A percentile compares a stretch with the other conserved stretches of the same genome.
phyloP scores from a whole-genome alignment of 2,113 vertebrate genomes.

The Scomber colias region DNA sequence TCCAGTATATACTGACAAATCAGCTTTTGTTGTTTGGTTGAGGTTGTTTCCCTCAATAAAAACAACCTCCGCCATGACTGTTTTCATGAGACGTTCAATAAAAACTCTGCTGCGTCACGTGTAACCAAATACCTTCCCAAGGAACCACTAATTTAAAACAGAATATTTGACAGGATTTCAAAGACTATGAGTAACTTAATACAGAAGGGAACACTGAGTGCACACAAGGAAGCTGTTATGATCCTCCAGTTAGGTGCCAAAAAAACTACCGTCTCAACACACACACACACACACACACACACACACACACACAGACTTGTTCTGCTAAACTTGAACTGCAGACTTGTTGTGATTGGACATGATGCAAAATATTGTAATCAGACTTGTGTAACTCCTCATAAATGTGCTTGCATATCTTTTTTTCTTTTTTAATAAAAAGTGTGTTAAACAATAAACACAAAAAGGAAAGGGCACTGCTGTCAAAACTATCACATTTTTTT shows the following conservation, averaged over 20 bases:
- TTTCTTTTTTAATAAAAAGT: no score
- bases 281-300: neutral
- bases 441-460: no score
- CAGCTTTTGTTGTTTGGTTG: no score
- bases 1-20: neutral
- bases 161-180: neutral
- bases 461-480: no score
- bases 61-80: neutral
- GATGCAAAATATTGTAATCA: no score
- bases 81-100: neutral
- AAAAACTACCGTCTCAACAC: neutral
- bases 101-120: neutral
- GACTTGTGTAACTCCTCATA: no score
- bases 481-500: no score
- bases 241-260: neutral
- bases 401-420: no score
- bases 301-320: neutral
- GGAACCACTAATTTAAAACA: conserved; percentile 11
- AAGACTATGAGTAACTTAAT: neutral
- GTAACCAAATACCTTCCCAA: neutral
- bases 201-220: conserved; percentile 7
- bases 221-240: neutral
- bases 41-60: neutral
- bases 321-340: neutral
- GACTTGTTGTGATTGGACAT: neutral